Conservation (phyloP, 2,113 vertebrate genomes). For the Chaetodon auriga region DNA sequence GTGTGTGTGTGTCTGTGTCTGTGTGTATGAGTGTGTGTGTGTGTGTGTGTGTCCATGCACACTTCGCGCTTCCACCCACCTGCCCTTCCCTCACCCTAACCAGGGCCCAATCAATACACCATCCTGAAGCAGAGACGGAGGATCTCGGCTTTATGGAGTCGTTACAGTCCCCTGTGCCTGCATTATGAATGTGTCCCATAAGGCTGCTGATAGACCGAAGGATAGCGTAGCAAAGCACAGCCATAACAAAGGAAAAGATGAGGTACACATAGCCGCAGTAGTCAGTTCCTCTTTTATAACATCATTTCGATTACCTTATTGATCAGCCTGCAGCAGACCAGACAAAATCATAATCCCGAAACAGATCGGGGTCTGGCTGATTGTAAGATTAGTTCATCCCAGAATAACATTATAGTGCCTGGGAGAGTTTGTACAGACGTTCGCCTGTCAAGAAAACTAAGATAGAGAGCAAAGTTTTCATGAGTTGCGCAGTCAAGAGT, state of each 20-base stretch:
- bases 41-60: not conserved
- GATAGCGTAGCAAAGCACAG: conserved; percentile 66
- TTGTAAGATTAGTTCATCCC: conserved; percentile 45
- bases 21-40: not conserved
- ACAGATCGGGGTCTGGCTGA: conserved; percentile 50
- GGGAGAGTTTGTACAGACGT: conserved; percentile 48
- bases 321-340: conserved; percentile 66
- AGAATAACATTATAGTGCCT: conserved; percentile 31
- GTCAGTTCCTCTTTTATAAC: conserved; percentile 68
- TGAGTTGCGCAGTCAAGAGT: not conserved
- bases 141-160: conserved; percentile 77
- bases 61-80: conserved; percentile 24
- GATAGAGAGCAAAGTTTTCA: conserved; percentile 16
- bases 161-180: conserved; percentile 70
- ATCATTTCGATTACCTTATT: conserved; percentile 78
- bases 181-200: conserved; percentile 77
- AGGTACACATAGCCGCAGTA: conserved; percentile 28
- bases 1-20: not conserved
- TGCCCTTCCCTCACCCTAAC: conserved; percentile 54
- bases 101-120: conserved; percentile 74
- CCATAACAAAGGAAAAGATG: conserved; percentile 67
- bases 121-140: conserved; percentile 67
- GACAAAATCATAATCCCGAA: conserved; percentile 69
- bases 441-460: conserved; percentile 34
- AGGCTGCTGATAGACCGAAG: conserved; percentile 62